Conservation (phyloP, 2,113 vertebrate species). For the Himantopus leucocephalus region DNA sequence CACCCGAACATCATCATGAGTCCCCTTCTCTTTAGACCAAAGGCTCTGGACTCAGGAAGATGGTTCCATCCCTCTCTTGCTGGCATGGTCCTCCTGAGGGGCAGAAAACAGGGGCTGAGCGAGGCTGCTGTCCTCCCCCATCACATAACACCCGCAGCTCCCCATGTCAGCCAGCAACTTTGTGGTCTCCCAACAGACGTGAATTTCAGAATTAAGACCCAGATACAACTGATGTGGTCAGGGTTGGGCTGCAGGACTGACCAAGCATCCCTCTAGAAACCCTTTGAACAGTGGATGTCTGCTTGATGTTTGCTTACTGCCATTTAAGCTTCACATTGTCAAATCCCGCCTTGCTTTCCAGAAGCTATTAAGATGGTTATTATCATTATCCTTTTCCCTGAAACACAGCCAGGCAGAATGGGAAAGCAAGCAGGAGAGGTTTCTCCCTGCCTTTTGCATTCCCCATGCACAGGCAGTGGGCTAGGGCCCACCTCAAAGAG, state of each 20-base stretch:
- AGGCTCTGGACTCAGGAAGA: background rate
- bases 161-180: background rate
- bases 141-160: background rate
- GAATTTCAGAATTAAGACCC: background rate
- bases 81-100: background rate
- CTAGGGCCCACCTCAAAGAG: background rate
- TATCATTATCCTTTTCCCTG: constrained; percentile 6
- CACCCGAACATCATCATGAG: background rate
- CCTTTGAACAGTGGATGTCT: background rate
- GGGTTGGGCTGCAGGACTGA: background rate
- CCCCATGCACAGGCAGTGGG: background rate
- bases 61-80: background rate
- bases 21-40: background rate
- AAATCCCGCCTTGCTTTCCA: constrained; percentile 40
- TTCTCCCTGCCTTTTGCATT: background rate
- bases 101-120: background rate
- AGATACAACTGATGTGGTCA: background rate
- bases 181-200: background rate
- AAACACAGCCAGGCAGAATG: constrained; percentile 24
- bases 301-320: background rate
- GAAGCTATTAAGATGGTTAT: constrained; percentile 45
- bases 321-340: background rate
- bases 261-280: background rate
- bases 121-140: background rate
- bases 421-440: background rate